Evolutionary conservation across 2,113 vertebrate genomes (phyloP).

Genomic region (Dasyprocta punctata): DNA sequence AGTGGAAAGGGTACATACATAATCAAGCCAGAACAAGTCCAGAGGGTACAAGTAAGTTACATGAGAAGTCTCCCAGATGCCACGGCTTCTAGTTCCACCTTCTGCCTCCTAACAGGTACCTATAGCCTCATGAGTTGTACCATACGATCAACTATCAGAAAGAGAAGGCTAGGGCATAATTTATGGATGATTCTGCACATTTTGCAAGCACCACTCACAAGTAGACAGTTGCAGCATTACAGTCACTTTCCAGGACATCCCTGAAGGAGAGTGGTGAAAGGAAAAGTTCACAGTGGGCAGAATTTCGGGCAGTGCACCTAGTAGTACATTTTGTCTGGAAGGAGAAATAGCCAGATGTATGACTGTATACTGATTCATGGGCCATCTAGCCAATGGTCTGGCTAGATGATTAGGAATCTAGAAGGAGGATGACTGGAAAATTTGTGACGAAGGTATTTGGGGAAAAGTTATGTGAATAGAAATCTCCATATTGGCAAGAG

Average conservation of each 20-base stretch:
- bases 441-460: background rate
- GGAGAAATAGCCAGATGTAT: background rate
- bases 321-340: background rate
- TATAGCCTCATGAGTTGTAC: background rate
- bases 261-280: background rate
- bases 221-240: background rate
- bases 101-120: background rate
- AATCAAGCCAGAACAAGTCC: background rate
- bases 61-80: background rate
- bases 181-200: too few relatives aligned
- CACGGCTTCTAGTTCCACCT: background rate
- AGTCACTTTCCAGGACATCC: background rate
- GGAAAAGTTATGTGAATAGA: background rate
- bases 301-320: background rate
- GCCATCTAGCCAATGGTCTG: background rate
- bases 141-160: background rate
- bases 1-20: background rate
- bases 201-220: background rate
- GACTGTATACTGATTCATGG: background rate
- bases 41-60: background rate
- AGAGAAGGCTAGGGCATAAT: background rate
- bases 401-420: background rate
- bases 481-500: background rate
- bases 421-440: background rate
- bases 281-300: background rate